phyloP scores from a whole-genome alignment of 2,888 invertebrate species.

The Nemoura dubitans region DNA sequence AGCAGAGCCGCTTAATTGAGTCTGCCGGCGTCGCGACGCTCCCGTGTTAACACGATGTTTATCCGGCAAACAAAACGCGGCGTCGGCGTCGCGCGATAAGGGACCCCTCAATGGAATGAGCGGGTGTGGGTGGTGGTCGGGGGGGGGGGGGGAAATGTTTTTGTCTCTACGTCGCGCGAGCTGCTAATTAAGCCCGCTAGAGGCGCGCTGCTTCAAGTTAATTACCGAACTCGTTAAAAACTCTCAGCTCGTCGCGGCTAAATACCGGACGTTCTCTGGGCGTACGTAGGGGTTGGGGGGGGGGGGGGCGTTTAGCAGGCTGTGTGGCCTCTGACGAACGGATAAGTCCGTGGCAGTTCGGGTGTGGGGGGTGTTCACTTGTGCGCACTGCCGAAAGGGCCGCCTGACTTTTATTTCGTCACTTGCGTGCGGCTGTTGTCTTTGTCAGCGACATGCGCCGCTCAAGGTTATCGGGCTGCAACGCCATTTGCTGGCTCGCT shows the following conservation, averaged over 20 bases:
- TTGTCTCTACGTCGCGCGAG: not conserved
- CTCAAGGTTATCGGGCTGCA: not conserved
- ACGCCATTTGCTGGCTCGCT: no score
- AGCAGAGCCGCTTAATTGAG: not conserved
- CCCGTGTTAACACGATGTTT: conserved; percentile 7
- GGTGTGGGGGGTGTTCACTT: no score
- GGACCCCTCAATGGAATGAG: not conserved
- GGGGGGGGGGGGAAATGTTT: no score
- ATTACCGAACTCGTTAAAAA: conserved; percentile 12
- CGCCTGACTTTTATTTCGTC: not conserved
- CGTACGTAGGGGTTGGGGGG: not conserved
- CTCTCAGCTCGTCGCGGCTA: not conserved
- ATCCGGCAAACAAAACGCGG: not conserved
- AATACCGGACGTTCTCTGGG: not conserved
- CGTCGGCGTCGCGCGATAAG: not conserved
- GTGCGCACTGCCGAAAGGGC: not conserved
- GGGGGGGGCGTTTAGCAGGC: not conserved
- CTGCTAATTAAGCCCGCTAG: conserved; percentile 3
- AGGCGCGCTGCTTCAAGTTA: not conserved
- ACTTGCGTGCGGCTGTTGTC: not conserved
- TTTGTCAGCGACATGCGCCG: not conserved
- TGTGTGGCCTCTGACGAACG: not conserved
- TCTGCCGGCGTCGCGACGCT: not conserved
- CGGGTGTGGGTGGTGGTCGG: no score
- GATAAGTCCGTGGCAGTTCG: not conserved